phyloP scores from a whole-genome alignment of 2,888 invertebrate species.

The Parasteatoda lunata region DNA sequence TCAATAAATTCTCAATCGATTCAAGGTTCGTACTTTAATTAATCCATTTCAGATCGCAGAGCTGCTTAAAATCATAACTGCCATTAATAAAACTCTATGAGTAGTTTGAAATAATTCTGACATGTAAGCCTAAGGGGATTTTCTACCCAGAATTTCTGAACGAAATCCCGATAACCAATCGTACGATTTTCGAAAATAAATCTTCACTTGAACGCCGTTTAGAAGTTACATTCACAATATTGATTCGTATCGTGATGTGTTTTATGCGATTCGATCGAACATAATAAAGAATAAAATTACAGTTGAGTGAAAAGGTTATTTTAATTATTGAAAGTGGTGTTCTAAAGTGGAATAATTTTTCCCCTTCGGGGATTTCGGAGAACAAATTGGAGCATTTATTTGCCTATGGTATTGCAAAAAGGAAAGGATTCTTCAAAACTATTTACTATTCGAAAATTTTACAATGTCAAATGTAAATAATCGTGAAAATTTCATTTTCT shows the following conservation, averaged over 20 bases:
- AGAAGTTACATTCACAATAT: not conserved
- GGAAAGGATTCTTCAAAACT: no score
- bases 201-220: not conserved
- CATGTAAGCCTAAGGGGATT: not conserved
- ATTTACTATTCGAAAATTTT: no score
- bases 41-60: not conserved
- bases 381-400: no score
- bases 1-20: not conserved
- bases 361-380: not conserved
- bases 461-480: no score
- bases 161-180: not conserved
- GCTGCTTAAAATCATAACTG: not conserved
- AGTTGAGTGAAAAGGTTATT: not conserved
- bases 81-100: not conserved
- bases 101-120: not conserved
- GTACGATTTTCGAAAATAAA: not conserved
- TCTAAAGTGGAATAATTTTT: conserved; percentile 2
- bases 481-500: no score
- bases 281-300: not conserved
- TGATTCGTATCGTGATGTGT: not conserved
- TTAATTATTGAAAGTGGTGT: conserved; percentile 5
- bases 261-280: conserved; percentile 2
- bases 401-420: no score
- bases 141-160: not conserved
- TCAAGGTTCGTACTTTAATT: not conserved